Conservation (phyloP, 1,140 invertebrate species). For the Lepidurus couesii region DNA sequence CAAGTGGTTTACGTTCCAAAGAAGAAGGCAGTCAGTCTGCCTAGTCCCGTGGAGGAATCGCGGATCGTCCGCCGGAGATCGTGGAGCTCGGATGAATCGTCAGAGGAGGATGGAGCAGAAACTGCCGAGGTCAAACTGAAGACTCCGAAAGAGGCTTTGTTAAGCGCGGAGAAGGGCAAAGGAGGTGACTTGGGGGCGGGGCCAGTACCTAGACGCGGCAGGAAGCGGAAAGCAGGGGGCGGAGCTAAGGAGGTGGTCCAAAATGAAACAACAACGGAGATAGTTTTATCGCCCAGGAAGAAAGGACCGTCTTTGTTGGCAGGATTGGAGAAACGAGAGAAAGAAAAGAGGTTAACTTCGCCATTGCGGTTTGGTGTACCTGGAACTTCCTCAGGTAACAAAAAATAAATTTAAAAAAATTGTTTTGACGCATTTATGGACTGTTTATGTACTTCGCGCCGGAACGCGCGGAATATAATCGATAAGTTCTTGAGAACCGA, state of each 20-base stretch:
- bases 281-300: slow-evolving; percentile 25
- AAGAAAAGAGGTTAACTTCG: slow-evolving; percentile 28
- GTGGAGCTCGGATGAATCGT: slow-evolving; percentile 16
- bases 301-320: slow-evolving; percentile 25
- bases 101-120: neutral
- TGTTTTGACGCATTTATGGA: too few relatives aligned
- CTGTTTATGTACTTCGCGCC: too few relatives aligned
- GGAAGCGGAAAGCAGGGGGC: neutral
- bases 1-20: slow-evolving; percentile 28
- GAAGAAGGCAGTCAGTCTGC: neutral
- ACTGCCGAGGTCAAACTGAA: neutral
- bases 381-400: neutral
- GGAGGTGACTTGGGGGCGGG: neutral
- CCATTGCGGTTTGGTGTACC: neutral
- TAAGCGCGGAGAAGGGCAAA: neutral
- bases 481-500: too few relatives aligned
- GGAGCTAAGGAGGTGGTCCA: neutral
- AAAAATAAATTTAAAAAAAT: neutral
- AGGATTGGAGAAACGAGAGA: slow-evolving; percentile 24
- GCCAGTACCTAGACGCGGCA: neutral
- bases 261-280: slow-evolving; percentile 25
- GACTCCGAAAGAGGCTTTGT: neutral
- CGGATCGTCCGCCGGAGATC: slow-evolving; percentile 19
- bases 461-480: too few relatives aligned
- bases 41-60: slow-evolving; percentile 20